These are phyloP conservation scores for Sipunculus nudus DNA, from an alignment of 2,888 invertebrate species.

Conservation along the genomic window DNA sequence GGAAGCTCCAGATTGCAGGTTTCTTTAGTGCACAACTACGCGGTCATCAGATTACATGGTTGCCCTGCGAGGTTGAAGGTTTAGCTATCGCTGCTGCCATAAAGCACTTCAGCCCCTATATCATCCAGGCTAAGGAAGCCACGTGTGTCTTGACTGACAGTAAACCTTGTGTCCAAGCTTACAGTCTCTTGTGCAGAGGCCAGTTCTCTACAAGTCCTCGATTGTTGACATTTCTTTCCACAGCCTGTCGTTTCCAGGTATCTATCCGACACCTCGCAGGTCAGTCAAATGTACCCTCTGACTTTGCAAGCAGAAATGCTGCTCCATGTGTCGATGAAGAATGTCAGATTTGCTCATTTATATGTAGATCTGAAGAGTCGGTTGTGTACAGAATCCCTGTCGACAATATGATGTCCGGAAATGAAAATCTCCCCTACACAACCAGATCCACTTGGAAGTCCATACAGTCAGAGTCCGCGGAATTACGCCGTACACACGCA, in stretches of 20 bases:
- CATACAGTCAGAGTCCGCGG: slow-evolving; percentile 5
- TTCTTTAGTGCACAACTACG: slow-evolving; percentile 15
- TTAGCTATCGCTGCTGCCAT: slow-evolving; percentile 10
- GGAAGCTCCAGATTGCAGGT: slow-evolving; percentile 6
- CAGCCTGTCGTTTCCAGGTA: slow-evolving; percentile 11
- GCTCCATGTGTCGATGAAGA: neutral
- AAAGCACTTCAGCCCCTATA: slow-evolving; percentile 12
- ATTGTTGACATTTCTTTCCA: slow-evolving; percentile 13
- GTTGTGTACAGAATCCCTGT: neutral
- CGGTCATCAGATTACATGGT: slow-evolving; percentile 6
- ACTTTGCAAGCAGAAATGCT: slow-evolving; percentile 10
- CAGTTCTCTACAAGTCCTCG: slow-evolving; percentile 18
- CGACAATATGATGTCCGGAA: neutral
- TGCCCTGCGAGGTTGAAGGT: slow-evolving; percentile 17
- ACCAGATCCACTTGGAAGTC: slow-evolving; percentile 1
- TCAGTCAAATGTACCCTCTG: slow-evolving; percentile 7
- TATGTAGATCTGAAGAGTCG: neutral
- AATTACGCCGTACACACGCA: slow-evolving; percentile 13
- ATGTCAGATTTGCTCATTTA: slow-evolving; percentile 12
- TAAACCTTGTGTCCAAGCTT: slow-evolving; percentile 14
- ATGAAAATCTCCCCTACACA: slow-evolving; percentile 5
- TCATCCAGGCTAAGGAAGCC: slow-evolving; percentile 4
- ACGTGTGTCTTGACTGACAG: slow-evolving; percentile 7
- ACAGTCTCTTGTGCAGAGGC: neutral
- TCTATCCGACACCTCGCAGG: slow-evolving; percentile 9